A percentile compares a stretch with the other conserved stretches of the same genome.
These are phyloP conservation scores for Oryzias melastigma DNA, from an alignment of 2,113 vertebrate genomes.

Conservation along the genomic window DNA sequence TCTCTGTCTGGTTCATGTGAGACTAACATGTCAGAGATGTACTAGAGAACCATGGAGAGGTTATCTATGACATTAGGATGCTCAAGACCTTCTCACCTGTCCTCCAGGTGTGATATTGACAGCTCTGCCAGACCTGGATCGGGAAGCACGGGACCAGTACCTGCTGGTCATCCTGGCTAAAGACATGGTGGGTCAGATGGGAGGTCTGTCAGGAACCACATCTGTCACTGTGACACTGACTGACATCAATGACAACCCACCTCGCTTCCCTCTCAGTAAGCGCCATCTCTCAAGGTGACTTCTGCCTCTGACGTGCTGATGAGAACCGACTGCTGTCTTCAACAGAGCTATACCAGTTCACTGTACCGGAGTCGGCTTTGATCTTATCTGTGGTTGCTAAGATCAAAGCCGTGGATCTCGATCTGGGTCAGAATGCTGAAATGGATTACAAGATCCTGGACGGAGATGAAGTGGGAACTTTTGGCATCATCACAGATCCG, in stretches of 20 bases:
- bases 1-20: no score
- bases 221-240: slow-evolving; percentile 86
- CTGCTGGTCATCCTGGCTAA: slow-evolving; percentile 90
- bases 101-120: slow-evolving; percentile 79
- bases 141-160: slow-evolving; percentile 86
- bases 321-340: not conserved
- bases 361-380: slow-evolving; percentile 24
- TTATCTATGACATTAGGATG: not conserved
- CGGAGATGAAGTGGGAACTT: slow-evolving; percentile 83
- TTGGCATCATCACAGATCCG: slow-evolving; percentile 85
- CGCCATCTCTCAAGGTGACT: not conserved
- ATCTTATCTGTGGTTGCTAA: slow-evolving; percentile 82
- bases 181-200: slow-evolving; percentile 93
- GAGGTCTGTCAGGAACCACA: slow-evolving; percentile 88
- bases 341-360: slow-evolving; percentile 43
- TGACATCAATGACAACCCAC: slow-evolving; percentile 42
- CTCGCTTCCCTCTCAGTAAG: slow-evolving; percentile 49
- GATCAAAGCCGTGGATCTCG: slow-evolving; percentile 87
- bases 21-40: no score
- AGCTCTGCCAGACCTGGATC: slow-evolving; percentile 90
- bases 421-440: slow-evolving; percentile 86
- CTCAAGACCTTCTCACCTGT: slow-evolving; percentile 1
- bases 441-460: slow-evolving; percentile 91
- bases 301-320: not conserved
- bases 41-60: no score